Base-by-base conservation (phyloP, 2,113 vertebrate species). In the Buteo buteo region DNA sequence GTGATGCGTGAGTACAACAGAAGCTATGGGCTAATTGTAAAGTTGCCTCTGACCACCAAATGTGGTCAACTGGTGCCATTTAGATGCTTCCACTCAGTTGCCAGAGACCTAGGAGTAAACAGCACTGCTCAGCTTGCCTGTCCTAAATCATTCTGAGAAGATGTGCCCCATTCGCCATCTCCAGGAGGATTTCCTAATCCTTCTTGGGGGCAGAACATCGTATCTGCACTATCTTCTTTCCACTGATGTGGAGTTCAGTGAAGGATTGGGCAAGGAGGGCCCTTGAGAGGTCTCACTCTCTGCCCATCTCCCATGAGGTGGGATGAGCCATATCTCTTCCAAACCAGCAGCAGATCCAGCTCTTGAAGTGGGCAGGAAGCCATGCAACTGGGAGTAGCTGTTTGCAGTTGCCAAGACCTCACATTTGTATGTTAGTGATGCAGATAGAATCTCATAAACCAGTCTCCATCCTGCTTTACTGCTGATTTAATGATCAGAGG, bases 391-490 rank as follows among this genome's bases (percentile, higher is more conserved):
- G 82, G 79, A 84, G 89, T 42, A 67, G 57, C 70, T 73, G 24
- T 9, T 31, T 1, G 19, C 86, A 84, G 70, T 78, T 96, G 95
- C 95, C 93, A 92, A 80, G 76, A 90, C 86, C 95, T 97, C 93
- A 55, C 81, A 67, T 95, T 72, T 90, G 34, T 82, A 81, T 45
- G 85, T 89, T 38, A 61, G 80, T 32, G 80, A 89, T 91, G 91
- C 78, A 94, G 93, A 95, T 64, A 91, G 77, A 58, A 83, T 95
- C 69, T 91, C 93, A 61, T 96, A 94, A 95, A 80, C 78, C 34
- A 47, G 57, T 69, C 92, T 70, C 86, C 76, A 79, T 82, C 72
- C 91, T 80, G 89, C 95, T 97, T 95, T 97, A 94, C 82, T 90
- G 88, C 72, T 52, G 77, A 86, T 94, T 96, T 96, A 97, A 96